These are phyloP conservation scores for Polypterus bichir DNA, from an alignment of 2,113 vertebrate species.

Conservation along the genomic window DNA sequence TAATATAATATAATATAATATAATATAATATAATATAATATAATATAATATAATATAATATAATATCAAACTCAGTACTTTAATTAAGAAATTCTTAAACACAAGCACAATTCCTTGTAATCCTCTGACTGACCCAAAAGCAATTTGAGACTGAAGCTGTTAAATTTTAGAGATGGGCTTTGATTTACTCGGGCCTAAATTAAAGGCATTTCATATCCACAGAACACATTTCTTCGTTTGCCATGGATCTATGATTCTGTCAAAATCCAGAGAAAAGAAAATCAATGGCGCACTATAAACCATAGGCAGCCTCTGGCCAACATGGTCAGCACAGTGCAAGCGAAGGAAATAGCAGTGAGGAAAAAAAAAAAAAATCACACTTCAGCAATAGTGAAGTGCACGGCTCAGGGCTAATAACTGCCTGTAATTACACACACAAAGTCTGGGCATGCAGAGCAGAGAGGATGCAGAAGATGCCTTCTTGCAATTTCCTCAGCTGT, in stretches of 20 bases:
- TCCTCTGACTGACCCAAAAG: no score
- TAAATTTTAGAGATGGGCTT: constrained; percentile 51
- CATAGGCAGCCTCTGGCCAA: constrained; percentile 64
- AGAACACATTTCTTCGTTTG: constrained; percentile 96
- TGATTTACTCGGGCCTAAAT: constrained; percentile 77
- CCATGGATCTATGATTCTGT: constrained; percentile 97
- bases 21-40: no score
- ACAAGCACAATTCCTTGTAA: no score
- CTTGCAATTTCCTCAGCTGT: constrained; percentile 57
- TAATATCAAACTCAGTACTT: no score
- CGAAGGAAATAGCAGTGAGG: constrained; percentile 59
- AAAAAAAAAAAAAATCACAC: constrained; percentile 61
- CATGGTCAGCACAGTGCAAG: constrained; percentile 63
- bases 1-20: no score
- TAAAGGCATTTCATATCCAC: constrained; percentile 86
- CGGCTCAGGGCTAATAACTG: constrained; percentile 64
- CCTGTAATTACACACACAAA: constrained; percentile 67
- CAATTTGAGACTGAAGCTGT: no score
- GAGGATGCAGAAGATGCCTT: constrained; percentile 47
- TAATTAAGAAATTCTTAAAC: no score
- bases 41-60: no score
- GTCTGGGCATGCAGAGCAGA: constrained; percentile 53
- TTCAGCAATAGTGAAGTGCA: constrained; percentile 64
- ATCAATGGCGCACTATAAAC: constrained; percentile 80
- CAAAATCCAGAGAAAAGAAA: constrained; percentile 90